Evolutionary conservation across 2,113 vertebrate species (phyloP), one percentile per base, ranked within the genome.

Genomic region (Henicopernis longicauda): DNA sequence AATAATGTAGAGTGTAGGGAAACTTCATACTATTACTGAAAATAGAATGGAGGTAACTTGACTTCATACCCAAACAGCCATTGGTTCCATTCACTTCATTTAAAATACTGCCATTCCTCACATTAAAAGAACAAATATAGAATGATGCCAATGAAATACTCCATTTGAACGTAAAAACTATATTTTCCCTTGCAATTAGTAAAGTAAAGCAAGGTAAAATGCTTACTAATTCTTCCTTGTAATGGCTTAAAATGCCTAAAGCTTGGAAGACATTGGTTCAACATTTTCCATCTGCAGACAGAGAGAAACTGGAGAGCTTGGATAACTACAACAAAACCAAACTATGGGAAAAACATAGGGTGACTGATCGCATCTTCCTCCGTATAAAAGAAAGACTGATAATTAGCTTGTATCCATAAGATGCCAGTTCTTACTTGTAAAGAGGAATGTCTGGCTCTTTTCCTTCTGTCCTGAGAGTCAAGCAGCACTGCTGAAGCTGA

Each of bases 371-470:
- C 27, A 95, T 34, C 42, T 79, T 83, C 22, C n/a, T 93, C 31
- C 8, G 36, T 16, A 47, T 16, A 49, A 11, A 92, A 72, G 45
- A 27, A 31, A 92, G 34, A 78, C 15, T 50, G 31, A 59, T 47
- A 69, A 93, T 61, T 47, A 66, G 32, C 44, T 74, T 40, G 11
- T 25, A 49, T 40, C 32, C 27, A 8, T 12, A 45, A 54, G 22
- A 69, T 40, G 29, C 1, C 19, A 36, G 20, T 32, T 96, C 98
- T 99, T 98, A 99, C 99, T 99, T 99, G 98, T 99, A 99, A 36
- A 99, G 98, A 17, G 99, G 99, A 95, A 99, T 99, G 74, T 99
- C 99, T 0, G 99, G 99, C 84, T 99, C 99, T 95, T 99, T 99
- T 65, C 99, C 99, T 98, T 99, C 99, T 0, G 99, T 99, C 67